Conservation (phyloP, 2,888 invertebrate species). For the Atrina japonica region DNA sequence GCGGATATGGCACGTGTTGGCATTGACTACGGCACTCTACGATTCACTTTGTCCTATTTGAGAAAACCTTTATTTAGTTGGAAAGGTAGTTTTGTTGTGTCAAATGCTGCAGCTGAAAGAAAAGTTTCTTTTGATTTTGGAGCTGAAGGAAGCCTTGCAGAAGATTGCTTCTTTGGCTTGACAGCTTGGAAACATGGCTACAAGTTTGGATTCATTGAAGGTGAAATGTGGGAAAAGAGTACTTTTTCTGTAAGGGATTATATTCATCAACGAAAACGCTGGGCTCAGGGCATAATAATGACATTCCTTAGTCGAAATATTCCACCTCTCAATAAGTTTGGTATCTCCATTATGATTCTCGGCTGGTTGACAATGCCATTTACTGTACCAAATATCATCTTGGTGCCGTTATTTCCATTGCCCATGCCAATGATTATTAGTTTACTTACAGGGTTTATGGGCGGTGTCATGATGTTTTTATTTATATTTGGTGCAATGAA, state of each 20-base stretch:
- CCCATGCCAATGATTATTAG: conserved; percentile 58
- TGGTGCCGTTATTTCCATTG: conserved; percentile 62
- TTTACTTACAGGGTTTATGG: conserved; percentile 58
- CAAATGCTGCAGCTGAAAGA: conserved; percentile 68
- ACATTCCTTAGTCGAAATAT: conserved; percentile 63
- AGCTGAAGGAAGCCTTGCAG: conserved; percentile 69
- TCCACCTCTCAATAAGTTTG: conserved; percentile 62
- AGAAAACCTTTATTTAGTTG: conserved; percentile 71
- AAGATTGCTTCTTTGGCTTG: conserved; percentile 73
- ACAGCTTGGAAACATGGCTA: conserved; percentile 70
- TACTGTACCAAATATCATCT: conserved; percentile 59
- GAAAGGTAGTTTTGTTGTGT: conserved; percentile 75
- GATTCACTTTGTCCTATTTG: conserved; percentile 63
- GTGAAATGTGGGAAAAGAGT: conserved; percentile 74
- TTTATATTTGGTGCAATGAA: conserved; percentile 68
- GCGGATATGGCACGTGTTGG: conserved; percentile 72
- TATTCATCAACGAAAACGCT: conserved; percentile 69
- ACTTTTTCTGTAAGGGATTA: conserved; percentile 71
- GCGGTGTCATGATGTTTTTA: conserved; percentile 63
- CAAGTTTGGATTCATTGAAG: conserved; percentile 72
- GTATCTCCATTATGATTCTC: conserved; percentile 65
- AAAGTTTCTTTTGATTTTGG: conserved; percentile 70
- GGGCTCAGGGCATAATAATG: conserved; percentile 72
- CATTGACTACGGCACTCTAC: conserved; percentile 63
- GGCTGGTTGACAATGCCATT: conserved; percentile 67